Conservation (phyloP, 2,113 vertebrate genomes). For the Austrofundulus limnaeus region DNA sequence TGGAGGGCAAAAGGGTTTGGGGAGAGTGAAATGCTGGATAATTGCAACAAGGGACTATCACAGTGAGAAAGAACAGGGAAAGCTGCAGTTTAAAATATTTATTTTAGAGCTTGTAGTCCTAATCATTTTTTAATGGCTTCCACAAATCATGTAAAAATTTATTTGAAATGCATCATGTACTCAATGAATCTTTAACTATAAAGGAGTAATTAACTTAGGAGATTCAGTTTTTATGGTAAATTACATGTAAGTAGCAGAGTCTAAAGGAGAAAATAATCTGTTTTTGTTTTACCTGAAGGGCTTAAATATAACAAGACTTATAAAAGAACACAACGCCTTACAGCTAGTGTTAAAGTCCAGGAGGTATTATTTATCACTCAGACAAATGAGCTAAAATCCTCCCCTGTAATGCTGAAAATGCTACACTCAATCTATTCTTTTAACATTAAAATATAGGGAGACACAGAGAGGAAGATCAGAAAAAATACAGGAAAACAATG, state of each 20-base stretch:
- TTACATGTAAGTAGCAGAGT: background rate
- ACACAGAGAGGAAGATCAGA: background rate
- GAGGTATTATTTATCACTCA: background rate
- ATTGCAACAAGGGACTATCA: conserved; percentile 68
- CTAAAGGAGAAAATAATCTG: background rate
- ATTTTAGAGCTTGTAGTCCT: conserved; percentile 1
- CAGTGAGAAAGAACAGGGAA: conserved; percentile 28
- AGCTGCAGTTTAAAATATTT: conserved; percentile 1
- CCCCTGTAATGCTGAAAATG: background rate
- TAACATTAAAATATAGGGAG: background rate
- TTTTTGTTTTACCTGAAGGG: conserved; percentile 15
- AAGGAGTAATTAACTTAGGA: background rate
- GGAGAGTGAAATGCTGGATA: conserved; percentile 20
- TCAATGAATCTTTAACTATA: conserved; percentile 7
- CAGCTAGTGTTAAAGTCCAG: background rate
- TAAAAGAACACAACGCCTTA: background rate
- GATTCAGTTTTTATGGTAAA: conserved; percentile 4
- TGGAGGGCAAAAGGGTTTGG: conserved; percentile 28
- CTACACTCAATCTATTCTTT: too few species aligned
- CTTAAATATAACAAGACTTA: background rate
- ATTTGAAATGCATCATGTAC: conserved; percentile 6
- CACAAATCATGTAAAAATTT: conserved; percentile 7
- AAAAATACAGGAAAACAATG: background rate
- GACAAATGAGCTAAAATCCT: background rate
- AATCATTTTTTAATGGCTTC: conserved; percentile 17